Base-by-base conservation (phyloP, 2,888 invertebrate species). In the Barypeithes pellucidus region DNA sequence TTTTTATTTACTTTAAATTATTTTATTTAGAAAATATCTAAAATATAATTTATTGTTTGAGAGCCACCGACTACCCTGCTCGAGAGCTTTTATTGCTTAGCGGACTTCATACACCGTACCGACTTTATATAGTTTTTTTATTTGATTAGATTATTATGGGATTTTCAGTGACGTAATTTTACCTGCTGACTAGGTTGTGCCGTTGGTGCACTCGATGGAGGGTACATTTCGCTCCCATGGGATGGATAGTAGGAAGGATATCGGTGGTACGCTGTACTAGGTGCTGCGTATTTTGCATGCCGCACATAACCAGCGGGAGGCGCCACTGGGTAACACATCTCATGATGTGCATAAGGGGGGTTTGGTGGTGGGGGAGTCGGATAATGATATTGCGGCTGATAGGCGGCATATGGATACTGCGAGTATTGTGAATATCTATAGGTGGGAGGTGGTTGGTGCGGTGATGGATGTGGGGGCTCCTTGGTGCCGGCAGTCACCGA, bases 281-380 rank as follows among this genome's bases (percentile, higher is more conserved):
- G 72, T 43, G 72, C 57, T 1, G 68, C 54, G 39, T 73, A 73
- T 50, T 73, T 75, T 22, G 72, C n/a, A 62, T 69, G 72, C 7
- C 73, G 72, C 50, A 70, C 36, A n/a, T 67, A 75, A 11, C 62
- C 73, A 2, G 67, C 33, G 20, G 73, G 76, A 33, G 76, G 72
- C 5, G 66, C 59, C 54, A 72, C 63, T 87, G 87, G 66, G 81
- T 89, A 89, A 81, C 89, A 89, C 72, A 89, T 82, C 76, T 89
- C 88, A 80, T 89, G 81, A 52, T 72, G 75, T 0, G 65, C 60
- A 75, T 86, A 86, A 20, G 84, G 81, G 77, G 85, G 81, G 12
- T 81, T 83, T 43, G 82, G 87, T 61, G 88, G 85, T 61, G 88
- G 85, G 65, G 88, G 87, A 62, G 86, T 85, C 76, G 88, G 87